Conservation (phyloP, 2,113 vertebrate species). For the Lampris megalopsis region DNA sequence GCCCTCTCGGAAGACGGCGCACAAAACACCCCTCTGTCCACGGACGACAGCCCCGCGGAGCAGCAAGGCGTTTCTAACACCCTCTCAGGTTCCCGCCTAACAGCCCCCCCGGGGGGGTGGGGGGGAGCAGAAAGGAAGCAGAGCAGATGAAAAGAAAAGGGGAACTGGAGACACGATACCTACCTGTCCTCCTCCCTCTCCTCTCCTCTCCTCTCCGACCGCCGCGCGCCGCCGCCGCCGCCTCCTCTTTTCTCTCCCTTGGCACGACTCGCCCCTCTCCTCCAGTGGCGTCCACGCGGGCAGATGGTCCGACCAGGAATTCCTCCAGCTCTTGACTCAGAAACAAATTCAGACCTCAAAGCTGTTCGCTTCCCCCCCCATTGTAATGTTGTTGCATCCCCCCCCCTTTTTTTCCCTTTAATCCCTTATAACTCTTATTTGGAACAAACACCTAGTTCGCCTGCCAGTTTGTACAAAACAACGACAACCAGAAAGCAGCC, state of each 20-base stretch:
- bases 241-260: conserved; percentile 27
- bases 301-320: conserved; percentile 64
- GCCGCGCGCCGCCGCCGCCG: conserved; percentile 57
- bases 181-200: conserved; percentile 66
- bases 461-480: conserved; percentile 62
- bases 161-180: conserved; percentile 71
- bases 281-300: conserved; percentile 55
- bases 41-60: conserved; percentile 53
- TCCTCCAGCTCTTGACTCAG: conserved; percentile 49
- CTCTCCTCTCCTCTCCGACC: conserved; percentile 56
- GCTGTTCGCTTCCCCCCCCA: conserved; percentile 40
- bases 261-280: conserved; percentile 53
- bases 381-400: conserved; percentile 20
- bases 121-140: conserved; percentile 63
- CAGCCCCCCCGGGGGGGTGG: conserved; percentile 55
- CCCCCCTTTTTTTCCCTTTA: conserved; percentile 42
- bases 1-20: conserved; percentile 24
- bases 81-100: conserved; percentile 66
- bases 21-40: conserved; percentile 52
- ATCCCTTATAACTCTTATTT: conserved; percentile 3
- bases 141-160: conserved; percentile 66
- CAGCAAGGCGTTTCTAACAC: conserved; percentile 73
- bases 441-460: conserved; percentile 54
- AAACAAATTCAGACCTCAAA: conserved; percentile 61
- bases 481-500: conserved; percentile 33